Base-by-base conservation (phyloP, 2,113 vertebrate species). In the Sorex araneus region DNA sequence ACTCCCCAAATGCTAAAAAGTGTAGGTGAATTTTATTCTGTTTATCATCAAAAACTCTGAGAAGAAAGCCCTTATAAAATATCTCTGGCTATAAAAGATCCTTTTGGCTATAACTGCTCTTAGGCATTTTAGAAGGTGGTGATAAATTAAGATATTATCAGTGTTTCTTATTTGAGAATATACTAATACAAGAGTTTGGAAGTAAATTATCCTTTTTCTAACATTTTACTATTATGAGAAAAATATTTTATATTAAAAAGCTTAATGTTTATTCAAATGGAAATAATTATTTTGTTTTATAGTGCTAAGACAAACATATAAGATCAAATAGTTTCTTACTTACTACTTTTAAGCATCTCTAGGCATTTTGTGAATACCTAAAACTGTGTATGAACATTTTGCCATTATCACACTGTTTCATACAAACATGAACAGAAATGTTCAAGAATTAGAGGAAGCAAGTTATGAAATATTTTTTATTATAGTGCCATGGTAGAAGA, bases 241-340 rank as follows among this genome's bases (percentile, higher is more conserved):
- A 74, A 79, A 16, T 47, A 2, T 73, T 93, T 87, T 79, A 82
- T 87, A 12, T 81, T 69, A 27, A 92, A 92, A 85, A 18, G 7
- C 21, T 80, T 32, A 54, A 82, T 93, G 90, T 71, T 88, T 1
- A 89, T 54, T 94, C 34, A 85, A 75, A 82, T 75, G 60, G 84
- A 93, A 27, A 80, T 63, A 82, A 77, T n/a, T 57, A 34, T 80
- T 93, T 74, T 18, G 32, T 8, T 74, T 92, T 80, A 84, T 76
- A 70, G 63, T 87, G 40, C 32, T 16, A 40, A 4, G 3, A 36
- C 9, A 19, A 19, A 16, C 25, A 50, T 57, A 27, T 60, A 79
- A 36, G 54, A 88, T 81, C 27, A 76, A 70, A 75, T 32, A 27
- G 28, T 69, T 71, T n/a, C 2, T 89, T 79, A 78, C 71, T 76